Evolutionary conservation across 2,888 invertebrate species (phyloP).

Genomic region (Netelia fuscicornis): DNA sequence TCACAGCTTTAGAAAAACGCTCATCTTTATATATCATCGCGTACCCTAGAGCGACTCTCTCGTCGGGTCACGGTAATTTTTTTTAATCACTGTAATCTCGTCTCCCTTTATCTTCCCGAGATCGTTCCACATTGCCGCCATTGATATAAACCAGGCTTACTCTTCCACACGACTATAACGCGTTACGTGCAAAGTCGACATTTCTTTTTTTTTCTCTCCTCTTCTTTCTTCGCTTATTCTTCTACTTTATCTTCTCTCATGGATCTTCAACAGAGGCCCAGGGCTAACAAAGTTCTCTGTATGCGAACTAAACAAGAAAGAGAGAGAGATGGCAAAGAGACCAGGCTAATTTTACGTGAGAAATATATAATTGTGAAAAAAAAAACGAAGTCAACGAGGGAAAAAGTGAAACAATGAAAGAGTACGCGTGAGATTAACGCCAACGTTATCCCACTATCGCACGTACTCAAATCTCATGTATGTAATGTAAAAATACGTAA

Average conservation of each 20-base stretch:
- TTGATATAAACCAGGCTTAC: conserved; percentile 10
- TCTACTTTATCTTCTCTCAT: conserved; percentile 47
- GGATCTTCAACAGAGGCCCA: conserved; percentile 45
- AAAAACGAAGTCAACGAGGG: neutral
- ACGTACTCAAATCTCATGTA: neutral
- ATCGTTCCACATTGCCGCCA: conserved; percentile 59
- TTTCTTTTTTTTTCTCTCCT: conserved; percentile 23
- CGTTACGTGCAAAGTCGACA: conserved; percentile 1
- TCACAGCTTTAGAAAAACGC: neutral
- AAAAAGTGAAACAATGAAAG: conserved; percentile 38
- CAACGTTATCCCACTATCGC: conserved; percentile 16
- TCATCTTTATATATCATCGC: neutral
- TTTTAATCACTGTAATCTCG: conserved; percentile 62
- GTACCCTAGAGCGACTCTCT: conserved; percentile 5
- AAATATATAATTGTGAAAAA: conserved; percentile 1
- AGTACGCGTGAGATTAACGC: conserved; percentile 9
- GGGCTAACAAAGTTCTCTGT: neutral
- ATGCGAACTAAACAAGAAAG: neutral
- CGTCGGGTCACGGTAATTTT: conserved; percentile 43
- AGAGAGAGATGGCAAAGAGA: neutral
- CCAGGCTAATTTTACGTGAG: conserved; percentile 13
- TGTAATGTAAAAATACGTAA: neutral
- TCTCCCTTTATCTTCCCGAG: conserved; percentile 42
- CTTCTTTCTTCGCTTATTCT: conserved; percentile 4
- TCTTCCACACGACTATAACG: neutral